Base-by-base conservation (phyloP, 2,113 vertebrate species). In the Ptilonorhynchus violaceus region DNA sequence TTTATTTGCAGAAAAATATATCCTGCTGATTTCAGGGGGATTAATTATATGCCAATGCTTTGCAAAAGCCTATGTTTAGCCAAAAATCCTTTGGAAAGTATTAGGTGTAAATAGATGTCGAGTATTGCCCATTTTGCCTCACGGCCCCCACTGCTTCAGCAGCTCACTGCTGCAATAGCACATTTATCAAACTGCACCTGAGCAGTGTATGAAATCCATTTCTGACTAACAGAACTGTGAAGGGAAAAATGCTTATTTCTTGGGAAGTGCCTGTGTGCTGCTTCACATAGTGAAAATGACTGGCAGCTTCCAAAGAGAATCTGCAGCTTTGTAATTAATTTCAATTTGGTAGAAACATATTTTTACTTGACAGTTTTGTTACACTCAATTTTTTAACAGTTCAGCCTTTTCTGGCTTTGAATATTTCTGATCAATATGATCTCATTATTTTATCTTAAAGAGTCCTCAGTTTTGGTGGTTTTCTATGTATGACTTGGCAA, bases 361-460 rank as follows among this genome's bases (percentile, higher is more conserved):
- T 92, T 94, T 91, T 67, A 88, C 44, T 81, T 91, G 89, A 63
- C 68, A 93, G 63, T 75, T 96, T 85, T 87, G 60, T 78, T 87
- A 17, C 49, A 44, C 39, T 78, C 76, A 44, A 15, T 64, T 84
- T 92, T 95, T 93, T 92, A 89, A 22, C 47, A 75, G 15, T 35
- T 22, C 19, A 44, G 12, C 25, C 23, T 78, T 75, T 81, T 81
- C 49, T 88, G 30, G 6, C 46, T 87, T 87, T 75, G 44, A 89
- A 60, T 92, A 89, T 75, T 84, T 89, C 64, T 10, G 17, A 84
- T 97, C 92, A 88, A 93, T 95, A 77, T 28, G 53, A 35, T 74
- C 47, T 85, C 41, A 70, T 70, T 83, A 53, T 80, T 93, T 94
- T 81, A 31, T 84, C 49, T 63, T 47, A 81, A 22, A 58, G 30